These are phyloP conservation scores for Ceratina japonica DNA, from an alignment of 1,140 invertebrate species.

Conservation along the genomic window DNA sequence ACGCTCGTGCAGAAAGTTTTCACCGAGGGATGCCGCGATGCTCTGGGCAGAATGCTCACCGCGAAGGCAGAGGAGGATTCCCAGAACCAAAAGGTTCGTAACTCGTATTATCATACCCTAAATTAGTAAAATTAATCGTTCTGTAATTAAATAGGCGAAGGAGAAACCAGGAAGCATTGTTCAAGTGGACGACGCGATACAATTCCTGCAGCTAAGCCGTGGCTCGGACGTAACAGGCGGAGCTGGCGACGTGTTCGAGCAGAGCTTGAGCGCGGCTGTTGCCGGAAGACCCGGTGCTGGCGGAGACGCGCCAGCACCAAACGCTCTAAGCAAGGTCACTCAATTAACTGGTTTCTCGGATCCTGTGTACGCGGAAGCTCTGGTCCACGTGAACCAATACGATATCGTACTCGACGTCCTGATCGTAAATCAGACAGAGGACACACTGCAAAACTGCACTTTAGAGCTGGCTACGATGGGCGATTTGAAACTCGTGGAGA, in stretches of 20 bases:
- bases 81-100: constrained; percentile 78
- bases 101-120: not conserved
- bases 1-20: constrained; percentile 88
- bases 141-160: constrained; percentile 78
- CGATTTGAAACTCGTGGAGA: constrained; percentile 98
- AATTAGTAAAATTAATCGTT: not conserved
- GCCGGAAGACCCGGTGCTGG: constrained; percentile 82
- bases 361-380: constrained; percentile 99
- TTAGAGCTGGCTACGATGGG: constrained; percentile 98
- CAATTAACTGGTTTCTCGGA: constrained; percentile 99
- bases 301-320: constrained; percentile 80
- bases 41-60: constrained; percentile 91
- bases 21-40: constrained; percentile 87
- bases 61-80: constrained; percentile 90
- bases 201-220: constrained; percentile 90
- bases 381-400: constrained; percentile 99
- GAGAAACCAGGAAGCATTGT: constrained; percentile 87
- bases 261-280: constrained; percentile 95
- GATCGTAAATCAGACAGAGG: constrained; percentile 98
- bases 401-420: constrained; percentile 98
- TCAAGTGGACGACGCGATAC: constrained; percentile 93
- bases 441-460: constrained; percentile 98
- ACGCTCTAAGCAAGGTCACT: constrained; percentile 93
- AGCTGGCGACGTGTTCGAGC: constrained; percentile 95
- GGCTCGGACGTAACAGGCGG: constrained; percentile 87